Evolutionary conservation across 2,888 invertebrate genomes (phyloP).

Genomic region (Monochamus alternatus): DNA sequence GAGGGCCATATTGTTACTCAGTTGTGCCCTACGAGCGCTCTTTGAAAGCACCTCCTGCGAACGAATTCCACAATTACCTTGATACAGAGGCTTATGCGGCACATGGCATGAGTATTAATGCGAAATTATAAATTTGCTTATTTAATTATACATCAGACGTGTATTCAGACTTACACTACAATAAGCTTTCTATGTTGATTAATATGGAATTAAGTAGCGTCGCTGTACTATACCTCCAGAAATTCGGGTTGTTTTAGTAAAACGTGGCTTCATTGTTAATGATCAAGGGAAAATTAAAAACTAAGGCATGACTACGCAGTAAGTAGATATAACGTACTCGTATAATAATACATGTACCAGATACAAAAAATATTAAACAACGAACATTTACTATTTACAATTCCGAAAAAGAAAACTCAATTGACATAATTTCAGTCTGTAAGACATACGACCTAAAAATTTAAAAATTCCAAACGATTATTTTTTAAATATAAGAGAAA

Average conservation of each 20-base stretch:
- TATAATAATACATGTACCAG: too few relatives aligned
- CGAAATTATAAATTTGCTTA: slow-evolving; percentile 27
- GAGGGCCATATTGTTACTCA: slow-evolving; percentile 10
- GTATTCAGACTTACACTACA: not conserved
- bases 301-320: too few relatives aligned
- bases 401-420: too few relatives aligned
- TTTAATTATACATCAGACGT: slow-evolving; percentile 18
- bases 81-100: slow-evolving; percentile 9
- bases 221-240: not conserved
- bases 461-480: too few relatives aligned
- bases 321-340: too few relatives aligned
- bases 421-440: too few relatives aligned
- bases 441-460: too few relatives aligned
- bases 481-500: too few relatives aligned
- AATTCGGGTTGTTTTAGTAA: not conserved
- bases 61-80: slow-evolving; percentile 17
- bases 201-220: slow-evolving; percentile 6
- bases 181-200: slow-evolving; percentile 4
- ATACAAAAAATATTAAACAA: too few relatives aligned
- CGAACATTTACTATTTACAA: too few relatives aligned
- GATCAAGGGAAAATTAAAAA: not conserved
- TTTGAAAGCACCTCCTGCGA: not conserved
- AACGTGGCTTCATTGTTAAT: not conserved
- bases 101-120: slow-evolving; percentile 20
- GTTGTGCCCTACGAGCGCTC: slow-evolving; percentile 13